Evolutionary conservation across 2,888 invertebrate genomes (phyloP).

Genomic region (Polietes domitor): DNA sequence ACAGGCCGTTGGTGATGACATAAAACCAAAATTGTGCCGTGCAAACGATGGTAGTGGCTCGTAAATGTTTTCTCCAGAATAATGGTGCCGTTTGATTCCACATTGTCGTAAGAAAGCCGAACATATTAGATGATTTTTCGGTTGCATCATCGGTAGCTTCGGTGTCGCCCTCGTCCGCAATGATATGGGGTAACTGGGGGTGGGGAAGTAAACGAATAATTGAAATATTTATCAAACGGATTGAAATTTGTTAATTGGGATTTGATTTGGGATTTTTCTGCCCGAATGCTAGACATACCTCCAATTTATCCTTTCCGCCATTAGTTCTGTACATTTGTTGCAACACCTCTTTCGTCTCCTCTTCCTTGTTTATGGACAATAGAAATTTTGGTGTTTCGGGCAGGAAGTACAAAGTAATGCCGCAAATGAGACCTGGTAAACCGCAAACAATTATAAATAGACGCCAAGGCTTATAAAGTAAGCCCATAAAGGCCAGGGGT

Average conservation of each 20-base stretch:
- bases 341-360: slow-evolving; percentile 73
- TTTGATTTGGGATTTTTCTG: too few species aligned
- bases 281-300: slow-evolving; percentile 60
- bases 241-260: too few species aligned
- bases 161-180: slow-evolving; percentile 67
- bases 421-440: slow-evolving; percentile 75
- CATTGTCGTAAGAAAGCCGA: slow-evolving; percentile 72
- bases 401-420: slow-evolving; percentile 71
- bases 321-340: slow-evolving; percentile 72
- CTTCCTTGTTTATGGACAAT: slow-evolving; percentile 71
- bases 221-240: too few species aligned
- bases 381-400: slow-evolving; percentile 79
- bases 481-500: slow-evolving; percentile 71
- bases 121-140: slow-evolving; percentile 65
- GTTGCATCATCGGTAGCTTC: slow-evolving; percentile 39
- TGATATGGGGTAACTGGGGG: slow-evolving; percentile 68
- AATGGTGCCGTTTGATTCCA: slow-evolving; percentile 77
- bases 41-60: slow-evolving; percentile 74
- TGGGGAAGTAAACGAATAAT: not conserved
- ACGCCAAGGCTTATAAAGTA: slow-evolving; percentile 77
- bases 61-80: slow-evolving; percentile 73
- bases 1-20: slow-evolving; percentile 75
- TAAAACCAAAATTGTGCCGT: slow-evolving; percentile 76
- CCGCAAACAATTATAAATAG: slow-evolving; percentile 76
- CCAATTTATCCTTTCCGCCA: slow-evolving; percentile 69